phyloP scores from a whole-genome alignment of 2,113 vertebrate species.

The Cichladusa arquata region DNA sequence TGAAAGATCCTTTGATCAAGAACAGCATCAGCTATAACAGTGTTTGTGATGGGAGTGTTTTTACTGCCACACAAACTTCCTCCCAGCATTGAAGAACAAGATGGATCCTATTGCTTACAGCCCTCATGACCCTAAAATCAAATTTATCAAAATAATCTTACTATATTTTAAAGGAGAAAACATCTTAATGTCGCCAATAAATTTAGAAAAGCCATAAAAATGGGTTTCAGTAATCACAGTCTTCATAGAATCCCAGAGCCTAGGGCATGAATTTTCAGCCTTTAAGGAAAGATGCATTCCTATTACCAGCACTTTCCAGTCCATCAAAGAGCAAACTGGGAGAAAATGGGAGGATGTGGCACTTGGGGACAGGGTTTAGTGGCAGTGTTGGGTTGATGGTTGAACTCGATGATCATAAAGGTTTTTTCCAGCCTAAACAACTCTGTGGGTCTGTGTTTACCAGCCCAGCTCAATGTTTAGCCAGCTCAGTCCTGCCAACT shows the following conservation, averaged over 20 bases:
- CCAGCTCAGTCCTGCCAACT: not conserved
- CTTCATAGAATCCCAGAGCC: not conserved
- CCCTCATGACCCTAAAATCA: not conserved
- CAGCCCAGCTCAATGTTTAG: not conserved
- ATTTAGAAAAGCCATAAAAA: not conserved
- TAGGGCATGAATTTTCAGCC: not conserved
- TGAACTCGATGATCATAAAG: not conserved
- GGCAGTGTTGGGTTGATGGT: not conserved
- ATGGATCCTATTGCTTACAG: not conserved
- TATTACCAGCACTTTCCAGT: not conserved
- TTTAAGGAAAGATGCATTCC: not conserved
- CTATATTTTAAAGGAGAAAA: not conserved
- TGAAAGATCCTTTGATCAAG: not conserved
- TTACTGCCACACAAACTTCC: not conserved
- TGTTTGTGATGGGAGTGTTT: not conserved
- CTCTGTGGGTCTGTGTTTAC: not conserved
- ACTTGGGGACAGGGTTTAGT: not conserved
- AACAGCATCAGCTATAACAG: not conserved
- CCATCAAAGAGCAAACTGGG: not conserved
- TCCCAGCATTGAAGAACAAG: not conserved
- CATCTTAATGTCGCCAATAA: not conserved
- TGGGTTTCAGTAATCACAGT: not conserved
- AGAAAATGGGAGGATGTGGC: not conserved
- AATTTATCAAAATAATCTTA: not conserved
- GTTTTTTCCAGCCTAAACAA: not conserved